These are phyloP conservation scores for Mesoligia furuncula DNA, from an alignment of 2,888 invertebrate species.

Conservation along the genomic window DNA sequence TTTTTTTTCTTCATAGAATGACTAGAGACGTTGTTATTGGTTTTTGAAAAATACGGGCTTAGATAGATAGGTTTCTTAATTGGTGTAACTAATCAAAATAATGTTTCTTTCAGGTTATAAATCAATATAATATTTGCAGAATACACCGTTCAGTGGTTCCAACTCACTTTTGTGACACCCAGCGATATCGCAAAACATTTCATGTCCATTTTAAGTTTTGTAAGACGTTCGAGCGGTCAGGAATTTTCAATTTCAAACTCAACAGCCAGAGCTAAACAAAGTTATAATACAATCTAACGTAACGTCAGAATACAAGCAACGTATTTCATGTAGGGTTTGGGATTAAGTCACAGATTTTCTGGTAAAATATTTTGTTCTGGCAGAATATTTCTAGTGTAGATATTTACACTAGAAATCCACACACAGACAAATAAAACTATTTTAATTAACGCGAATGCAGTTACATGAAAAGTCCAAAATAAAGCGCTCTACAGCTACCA, in stretches of 20 bases:
- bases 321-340: conserved; percentile 56
- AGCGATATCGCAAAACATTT: conserved; percentile 55
- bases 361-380: conserved; percentile 38
- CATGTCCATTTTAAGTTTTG: conserved; percentile 62
- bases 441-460: background rate
- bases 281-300: conserved; percentile 65
- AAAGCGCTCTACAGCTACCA: background rate
- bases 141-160: background rate
- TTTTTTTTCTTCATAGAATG: background rate
- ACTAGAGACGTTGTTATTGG: background rate
- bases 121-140: conserved; percentile 2
- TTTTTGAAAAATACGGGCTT: background rate
- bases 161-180: conserved; percentile 37
- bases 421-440: background rate
- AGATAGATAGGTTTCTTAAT: background rate
- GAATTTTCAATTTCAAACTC: conserved; percentile 67
- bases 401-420: background rate
- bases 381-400: conserved; percentile 18
- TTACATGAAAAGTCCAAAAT: background rate
- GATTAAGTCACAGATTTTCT: conserved; percentile 40
- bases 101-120: background rate
- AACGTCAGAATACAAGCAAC: conserved; percentile 56
- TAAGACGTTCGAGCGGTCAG: conserved; percentile 60
- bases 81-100: background rate
- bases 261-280: conserved; percentile 62